These are phyloP conservation scores for Pocillopora verrucosa DNA, from an alignment of 64 coral and sea anemone genomes.

Conservation along the genomic window DNA sequence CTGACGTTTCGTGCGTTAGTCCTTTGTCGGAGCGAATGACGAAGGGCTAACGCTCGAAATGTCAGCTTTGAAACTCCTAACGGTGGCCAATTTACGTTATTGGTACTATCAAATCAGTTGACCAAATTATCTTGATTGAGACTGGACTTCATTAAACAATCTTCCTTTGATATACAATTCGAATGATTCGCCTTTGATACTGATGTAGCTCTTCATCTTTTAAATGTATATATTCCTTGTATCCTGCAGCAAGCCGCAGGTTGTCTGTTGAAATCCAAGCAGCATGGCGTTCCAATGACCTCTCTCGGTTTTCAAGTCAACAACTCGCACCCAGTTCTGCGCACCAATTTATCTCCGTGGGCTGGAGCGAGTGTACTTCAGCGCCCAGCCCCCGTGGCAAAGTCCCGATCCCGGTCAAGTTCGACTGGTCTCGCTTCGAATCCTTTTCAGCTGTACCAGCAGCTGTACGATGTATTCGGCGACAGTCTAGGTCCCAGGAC, in stretches of 20 bases:
- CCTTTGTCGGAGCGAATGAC: too few relatives aligned
- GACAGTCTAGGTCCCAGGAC: conserved; percentile 76
- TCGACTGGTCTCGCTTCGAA: conserved; percentile 58
- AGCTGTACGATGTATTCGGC: conserved; percentile 83
- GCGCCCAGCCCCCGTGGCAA: conserved; percentile 60
- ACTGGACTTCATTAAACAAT: too few relatives aligned
- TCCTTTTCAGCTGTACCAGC: conserved; percentile 67
- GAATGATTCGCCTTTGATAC: too few relatives aligned
- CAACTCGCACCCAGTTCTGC: conserved; percentile 77
- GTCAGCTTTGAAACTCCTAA: too few relatives aligned
- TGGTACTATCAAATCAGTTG: too few relatives aligned
- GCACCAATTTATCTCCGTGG: conserved; percentile 79
- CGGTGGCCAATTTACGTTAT: too few relatives aligned
- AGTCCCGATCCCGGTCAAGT: conserved; percentile 62
- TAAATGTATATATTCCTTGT: neutral
- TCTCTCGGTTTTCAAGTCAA: conserved; percentile 65
- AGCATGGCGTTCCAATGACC: conserved; percentile 70
- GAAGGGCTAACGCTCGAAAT: too few relatives aligned
- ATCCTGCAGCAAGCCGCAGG: conserved; percentile 74
- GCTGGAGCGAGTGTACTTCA: conserved; percentile 76
- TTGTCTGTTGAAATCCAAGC: conserved; percentile 72
- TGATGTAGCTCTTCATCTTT: too few relatives aligned
- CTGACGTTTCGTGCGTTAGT: too few relatives aligned
- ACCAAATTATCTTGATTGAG: too few relatives aligned
- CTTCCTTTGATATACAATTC: too few relatives aligned